Evolutionary conservation across 2,888 invertebrate species (phyloP), one percentile per base, ranked within the genome.

Genomic region (Pachliopta kotzebuea): DNA sequence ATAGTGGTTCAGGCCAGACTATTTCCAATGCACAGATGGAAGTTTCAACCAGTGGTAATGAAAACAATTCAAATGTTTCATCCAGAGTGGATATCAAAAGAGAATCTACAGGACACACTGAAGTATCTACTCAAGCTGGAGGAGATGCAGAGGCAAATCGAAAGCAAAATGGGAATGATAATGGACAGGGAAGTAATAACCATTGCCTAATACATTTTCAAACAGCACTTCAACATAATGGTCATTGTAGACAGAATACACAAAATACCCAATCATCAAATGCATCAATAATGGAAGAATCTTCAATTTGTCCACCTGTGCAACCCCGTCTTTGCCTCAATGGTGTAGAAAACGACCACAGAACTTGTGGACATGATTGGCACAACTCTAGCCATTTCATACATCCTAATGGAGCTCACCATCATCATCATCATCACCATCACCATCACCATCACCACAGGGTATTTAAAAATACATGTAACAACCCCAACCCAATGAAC

Each of bases 31-130:
- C 26, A 42, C 70, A 31, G 60, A 63, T 62, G 62, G 70, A 71
- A 50, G 62, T 59, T 14, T 64, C 74, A 31, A 66, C 68, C 8
- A 71, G 67, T 61, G 68, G 65, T 56, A 65, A 65, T 20, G 64
- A 65, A 56, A 73, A 68, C 62, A 69, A 69, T 60, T 66, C 71
- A 63, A 71, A 59, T 67, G 67, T 68, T 55, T 60, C 67, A 42
- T 68, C 74, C 20, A 74, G 77, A 68, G 71, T 80, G 37, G 76
- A 78, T 60, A 71, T 90, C 14, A 90, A 90, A 71, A 76, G 76
- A 66, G 89, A 90, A 68, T 84, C 86, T 21, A 69, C 70, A 54
- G 74, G 74, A 6, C 74, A 73, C 60, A 74, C 72, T 24, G 77
- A 80, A 61, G 70, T 70, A 31, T 57, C 73, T 6, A 72, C 76